Evolutionary conservation across 2,797 vertebrate genomes (phyloP), one percentile per base, ranked within the genome.

Genomic region (Sarcophilus harrisii): DNA sequence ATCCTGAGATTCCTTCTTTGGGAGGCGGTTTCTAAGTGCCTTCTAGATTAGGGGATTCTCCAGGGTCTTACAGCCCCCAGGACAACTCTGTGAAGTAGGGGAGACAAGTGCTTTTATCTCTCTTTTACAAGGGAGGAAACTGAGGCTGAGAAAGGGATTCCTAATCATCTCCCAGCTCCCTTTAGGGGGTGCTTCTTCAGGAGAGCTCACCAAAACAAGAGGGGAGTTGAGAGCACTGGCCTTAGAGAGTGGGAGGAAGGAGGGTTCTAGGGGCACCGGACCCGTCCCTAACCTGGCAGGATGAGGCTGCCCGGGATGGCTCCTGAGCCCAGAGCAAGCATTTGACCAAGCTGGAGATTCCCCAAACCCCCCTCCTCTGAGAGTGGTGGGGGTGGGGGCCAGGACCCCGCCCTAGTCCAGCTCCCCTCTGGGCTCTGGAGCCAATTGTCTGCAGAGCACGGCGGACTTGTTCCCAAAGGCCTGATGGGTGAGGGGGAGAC

Each of bases 161-260:
- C 55, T 5, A 45, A 90, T 52, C 28, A 49, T 57, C 10, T 5
- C n/a, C n/a, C 3, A 91, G 94, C 55, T 0, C 92, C 96, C 96
- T 92, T 91, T 29, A 81, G 73, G 4, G 4, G n/a, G 55, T 52
- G 93, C 29, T 97, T 95, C 62, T 73, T 73, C 62, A 73, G 73
- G 73, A 27, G 96, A 97, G 92, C 91, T 95, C 95, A 93, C 97
- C 98, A 97, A 97, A 92, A 90, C 55, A 10, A 0, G 8, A 98
- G 96, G 93, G 92, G 49, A 27, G n/a, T 91, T 95, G 97, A 92
- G 96, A 97, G 97, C 97, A 97, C 95, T 81, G 0, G 95, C 94
- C 92, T 93, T 5, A 52, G 73, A 93, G 55, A 90, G 95, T 73
- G 58, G 87, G 4, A 27, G 57, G 95, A 58, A 93, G 90, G 94